A percentile compares a stretch with the other conserved stretches of the same genome.
phyloP scores from a whole-genome alignment of 2,113 vertebrate genomes.

The Spheniscus mendiculus region DNA sequence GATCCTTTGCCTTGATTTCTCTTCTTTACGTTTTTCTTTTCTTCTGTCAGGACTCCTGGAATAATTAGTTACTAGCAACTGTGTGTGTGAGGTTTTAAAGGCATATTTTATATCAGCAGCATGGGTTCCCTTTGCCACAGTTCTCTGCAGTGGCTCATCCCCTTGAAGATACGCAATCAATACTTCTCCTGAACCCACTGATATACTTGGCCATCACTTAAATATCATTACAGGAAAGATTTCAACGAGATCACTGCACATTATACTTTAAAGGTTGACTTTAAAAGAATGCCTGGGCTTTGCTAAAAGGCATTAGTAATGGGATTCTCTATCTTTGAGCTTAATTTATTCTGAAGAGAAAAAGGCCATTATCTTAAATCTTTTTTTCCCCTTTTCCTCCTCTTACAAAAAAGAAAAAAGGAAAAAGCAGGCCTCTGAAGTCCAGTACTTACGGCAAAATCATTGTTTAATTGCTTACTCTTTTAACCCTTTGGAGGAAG shows the following conservation, averaged over 20 bases:
- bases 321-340: constrained; percentile 78
- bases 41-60: constrained; percentile 32
- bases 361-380: constrained; percentile 82
- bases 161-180: constrained; percentile 72
- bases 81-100: constrained; percentile 4
- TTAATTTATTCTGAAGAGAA: constrained; percentile 83
- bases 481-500: constrained; percentile 53
- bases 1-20: constrained; percentile 39
- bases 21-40: constrained; percentile 7
- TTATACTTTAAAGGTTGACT: constrained; percentile 79
- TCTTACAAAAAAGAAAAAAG: background rate
- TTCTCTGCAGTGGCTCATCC: constrained; percentile 28
- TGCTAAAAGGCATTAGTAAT: constrained; percentile 82
- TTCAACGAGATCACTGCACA: constrained; percentile 72
- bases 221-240: constrained; percentile 81
- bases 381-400: constrained; percentile 48
- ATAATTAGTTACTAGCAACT: constrained; percentile 43
- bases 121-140: constrained; percentile 23
- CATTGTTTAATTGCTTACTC: constrained; percentile 73
- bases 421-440: constrained; percentile 72
- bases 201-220: constrained; percentile 77
- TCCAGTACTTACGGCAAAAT: constrained; percentile 68
- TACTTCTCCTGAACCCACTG: constrained; percentile 71
- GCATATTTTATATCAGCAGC: constrained; percentile 27
- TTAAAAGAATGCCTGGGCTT: constrained; percentile 76